Conservation (phyloP, 2,888 invertebrate genomes). For the Lithosia quadra region DNA sequence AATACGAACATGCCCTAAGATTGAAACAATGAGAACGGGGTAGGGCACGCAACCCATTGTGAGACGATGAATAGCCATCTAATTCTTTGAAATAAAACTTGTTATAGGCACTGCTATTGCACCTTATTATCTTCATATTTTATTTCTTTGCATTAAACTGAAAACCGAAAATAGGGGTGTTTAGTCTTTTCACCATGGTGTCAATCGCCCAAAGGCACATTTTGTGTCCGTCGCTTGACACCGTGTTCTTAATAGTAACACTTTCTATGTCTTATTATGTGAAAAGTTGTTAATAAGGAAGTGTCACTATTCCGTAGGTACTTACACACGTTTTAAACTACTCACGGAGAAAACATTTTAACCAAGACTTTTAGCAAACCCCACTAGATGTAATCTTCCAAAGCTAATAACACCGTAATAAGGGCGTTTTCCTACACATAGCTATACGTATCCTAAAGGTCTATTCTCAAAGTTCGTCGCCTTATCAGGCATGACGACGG, state of each 20-base stretch:
- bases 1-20: constrained; percentile 50
- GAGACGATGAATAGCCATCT: constrained; percentile 60
- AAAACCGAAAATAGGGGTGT: background rate
- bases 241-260: too few relatives aligned
- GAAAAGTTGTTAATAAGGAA: background rate
- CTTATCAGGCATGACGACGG: constrained; percentile 58
- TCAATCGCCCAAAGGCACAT: too few relatives aligned
- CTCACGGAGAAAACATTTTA: background rate
- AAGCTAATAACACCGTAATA: constrained; percentile 40
- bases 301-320: background rate
- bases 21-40: constrained; percentile 80
- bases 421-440: constrained; percentile 31
- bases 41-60: constrained; percentile 63
- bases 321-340: background rate
- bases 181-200: too few relatives aligned
- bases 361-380: constrained; percentile 19
- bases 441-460: constrained; percentile 45
- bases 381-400: constrained; percentile 36
- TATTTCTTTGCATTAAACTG: constrained; percentile 26
- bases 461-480: constrained; percentile 52
- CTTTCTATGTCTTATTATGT: background rate
- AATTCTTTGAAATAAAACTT: constrained; percentile 45
- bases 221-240: too few relatives aligned
- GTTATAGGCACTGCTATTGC: constrained; percentile 47
- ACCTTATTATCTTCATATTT: constrained; percentile 44